These are phyloP conservation scores for Colostygia pectinataria DNA, from an alignment of 2,888 invertebrate genomes.

Conservation along the genomic window DNA sequence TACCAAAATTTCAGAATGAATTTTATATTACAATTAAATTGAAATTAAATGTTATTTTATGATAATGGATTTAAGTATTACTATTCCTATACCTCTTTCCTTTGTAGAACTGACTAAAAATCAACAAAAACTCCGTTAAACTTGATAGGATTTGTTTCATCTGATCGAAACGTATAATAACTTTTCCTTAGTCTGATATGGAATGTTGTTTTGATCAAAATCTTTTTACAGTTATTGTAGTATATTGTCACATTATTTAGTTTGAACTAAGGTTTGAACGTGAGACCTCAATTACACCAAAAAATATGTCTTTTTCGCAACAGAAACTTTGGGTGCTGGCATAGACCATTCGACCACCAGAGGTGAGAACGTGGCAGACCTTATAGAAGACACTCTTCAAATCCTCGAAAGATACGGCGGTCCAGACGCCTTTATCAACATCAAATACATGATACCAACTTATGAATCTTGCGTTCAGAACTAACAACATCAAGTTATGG, in stretches of 20 bases:
- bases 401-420: slow-evolving; percentile 96
- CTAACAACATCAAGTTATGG: slow-evolving; percentile 46
- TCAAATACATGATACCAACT: slow-evolving; percentile 98
- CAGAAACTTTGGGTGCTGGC: slow-evolving; percentile 94
- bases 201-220: too few species aligned
- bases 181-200: background rate
- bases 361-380: slow-evolving; percentile 93
- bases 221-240: too few species aligned
- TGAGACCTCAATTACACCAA: too few species aligned
- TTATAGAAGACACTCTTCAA: slow-evolving; percentile 96
- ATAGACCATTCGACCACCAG: slow-evolving; percentile 95
- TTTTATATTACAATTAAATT: too few species aligned
- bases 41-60: too few species aligned
- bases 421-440: slow-evolving; percentile 98
- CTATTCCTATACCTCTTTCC: too few species aligned
- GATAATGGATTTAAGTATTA: too few species aligned
- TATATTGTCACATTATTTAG: too few species aligned
- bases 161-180: slow-evolving; percentile 13
- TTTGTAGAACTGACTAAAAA: too few species aligned
- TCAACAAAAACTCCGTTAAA: slow-evolving; percentile 30
- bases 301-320: background rate
- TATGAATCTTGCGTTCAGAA: slow-evolving; percentile 96
- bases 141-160: slow-evolving; percentile 28
- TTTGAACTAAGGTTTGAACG: too few species aligned
- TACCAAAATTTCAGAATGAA: too few species aligned